These are phyloP conservation scores for Hyaena hyaena DNA, from an alignment of 2,113 vertebrate genomes.

Conservation along the genomic window DNA sequence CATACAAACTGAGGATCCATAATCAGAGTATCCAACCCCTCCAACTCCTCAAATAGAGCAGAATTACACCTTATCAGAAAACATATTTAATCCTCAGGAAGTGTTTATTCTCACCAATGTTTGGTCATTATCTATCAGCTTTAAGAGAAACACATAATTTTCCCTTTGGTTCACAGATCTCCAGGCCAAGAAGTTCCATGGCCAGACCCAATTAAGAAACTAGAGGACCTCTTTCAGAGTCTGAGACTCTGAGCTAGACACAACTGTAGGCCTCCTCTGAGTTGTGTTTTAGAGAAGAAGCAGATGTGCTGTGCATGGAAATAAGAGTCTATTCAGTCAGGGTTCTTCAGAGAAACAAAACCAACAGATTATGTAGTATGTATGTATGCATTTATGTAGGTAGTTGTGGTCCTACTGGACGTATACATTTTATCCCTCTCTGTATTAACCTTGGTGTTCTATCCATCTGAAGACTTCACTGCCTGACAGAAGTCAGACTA, in stretches of 20 bases:
- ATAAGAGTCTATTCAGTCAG: background rate
- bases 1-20: background rate
- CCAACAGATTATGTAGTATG: background rate
- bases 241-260: background rate
- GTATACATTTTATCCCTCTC: background rate
- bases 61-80: background rate
- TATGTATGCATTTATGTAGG: too few relatives aligned
- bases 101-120: background rate
- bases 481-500: background rate
- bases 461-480: background rate
- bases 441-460: background rate
- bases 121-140: background rate
- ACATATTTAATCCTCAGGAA: background rate
- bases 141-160: background rate
- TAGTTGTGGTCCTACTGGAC: background rate
- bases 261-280: accelerated
- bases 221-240: accelerated
- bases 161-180: background rate
- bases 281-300: background rate
- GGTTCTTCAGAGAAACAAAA: background rate
- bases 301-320: background rate
- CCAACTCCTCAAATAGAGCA: background rate
- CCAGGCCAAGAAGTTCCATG: background rate
- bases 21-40: background rate
- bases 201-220: background rate